Conservation (phyloP, 2,113 vertebrate genomes). For the Cricetomys ansorgei region DNA sequence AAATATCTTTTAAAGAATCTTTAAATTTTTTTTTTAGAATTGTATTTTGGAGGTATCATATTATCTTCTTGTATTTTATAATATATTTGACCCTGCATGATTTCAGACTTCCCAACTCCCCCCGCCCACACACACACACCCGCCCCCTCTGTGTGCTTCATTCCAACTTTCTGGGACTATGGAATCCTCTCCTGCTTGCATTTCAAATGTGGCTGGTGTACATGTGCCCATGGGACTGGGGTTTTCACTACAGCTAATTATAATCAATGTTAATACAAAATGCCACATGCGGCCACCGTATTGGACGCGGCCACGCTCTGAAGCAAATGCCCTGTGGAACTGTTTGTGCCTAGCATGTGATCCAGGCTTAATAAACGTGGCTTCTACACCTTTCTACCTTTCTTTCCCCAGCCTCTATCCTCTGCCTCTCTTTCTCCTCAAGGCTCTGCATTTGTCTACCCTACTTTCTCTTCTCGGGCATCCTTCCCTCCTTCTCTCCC, state of each 20-base stretch:
- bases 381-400: too few species aligned
- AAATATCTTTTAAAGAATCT: not conserved
- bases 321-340: not conserved
- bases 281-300: not conserved
- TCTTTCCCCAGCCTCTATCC: too few species aligned
- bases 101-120: not conserved
- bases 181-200: fast-evolving
- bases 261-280: slow-evolving; percentile 49
- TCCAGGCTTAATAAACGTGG: fast-evolving
- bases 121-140: too few species aligned
- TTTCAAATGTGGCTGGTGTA: not conserved
- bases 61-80: not conserved
- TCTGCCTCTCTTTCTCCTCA: fast-evolving
- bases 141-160: too few species aligned
- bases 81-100: not conserved
- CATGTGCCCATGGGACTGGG: not conserved
- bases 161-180: fast-evolving
- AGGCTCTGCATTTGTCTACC: not conserved
- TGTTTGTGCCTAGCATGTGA: fast-evolving
- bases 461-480: not conserved
- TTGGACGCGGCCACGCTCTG: not conserved
- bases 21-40: not conserved
- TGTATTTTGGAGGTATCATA: not conserved
- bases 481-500: not conserved
- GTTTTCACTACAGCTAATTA: slow-evolving; percentile 31